Base-by-base conservation (phyloP, 2,797 vertebrate species). In the Epinephelus malabaricus region DNA sequence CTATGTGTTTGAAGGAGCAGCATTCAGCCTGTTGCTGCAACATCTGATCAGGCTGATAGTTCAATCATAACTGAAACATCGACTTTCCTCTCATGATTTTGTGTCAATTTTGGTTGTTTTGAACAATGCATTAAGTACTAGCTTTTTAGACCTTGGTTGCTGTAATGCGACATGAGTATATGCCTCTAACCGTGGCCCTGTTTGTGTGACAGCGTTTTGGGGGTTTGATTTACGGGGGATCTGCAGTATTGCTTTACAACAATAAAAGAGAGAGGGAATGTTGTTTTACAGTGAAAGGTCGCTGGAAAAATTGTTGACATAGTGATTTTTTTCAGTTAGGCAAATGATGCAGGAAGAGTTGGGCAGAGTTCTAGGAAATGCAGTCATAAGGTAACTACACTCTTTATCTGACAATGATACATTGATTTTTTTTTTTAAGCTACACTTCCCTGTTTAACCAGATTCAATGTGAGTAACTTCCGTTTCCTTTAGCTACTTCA, bases 281-380 rank as follows among this genome's bases (percentile, higher is more conserved):
- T 66, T 34, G 34, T 65, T 53, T 50, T 38, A 18, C 8, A n/a
- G 25, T 19, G 8, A 49, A 62, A 6, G 23, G 30, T 45, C 0
- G 25, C 19, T 45, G 17, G 19, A 19, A 50, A 21, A 23, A 27
- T 6, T 66, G 21, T 49, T 69, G 54, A 34, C 43, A 19, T 55
- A 14, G 7, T 47, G 9, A 21, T 34, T 69, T 30, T 69, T 69
- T 64, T 74, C 30, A 55, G 53, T 55, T 27, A 25, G 19, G 23
- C 12, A 69, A 72, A 72, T 68, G 53, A 63, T 47, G 18, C 30
- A 70, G 60, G 65, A 73, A 65, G 59, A 21, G 55, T 47, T 34
- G n/a, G 1, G 18, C n/a, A 30, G 27, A 45, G 45, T 49, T 79
- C 45, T 49, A 50, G 61, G 46, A 74, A 79, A 70, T 34, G 38